A percentile compares a stretch with the other conserved stretches of the same genome.
phyloP scores from a whole-genome alignment of 2,888 invertebrate species.

The Hirtodrosophila alboralis region DNA sequence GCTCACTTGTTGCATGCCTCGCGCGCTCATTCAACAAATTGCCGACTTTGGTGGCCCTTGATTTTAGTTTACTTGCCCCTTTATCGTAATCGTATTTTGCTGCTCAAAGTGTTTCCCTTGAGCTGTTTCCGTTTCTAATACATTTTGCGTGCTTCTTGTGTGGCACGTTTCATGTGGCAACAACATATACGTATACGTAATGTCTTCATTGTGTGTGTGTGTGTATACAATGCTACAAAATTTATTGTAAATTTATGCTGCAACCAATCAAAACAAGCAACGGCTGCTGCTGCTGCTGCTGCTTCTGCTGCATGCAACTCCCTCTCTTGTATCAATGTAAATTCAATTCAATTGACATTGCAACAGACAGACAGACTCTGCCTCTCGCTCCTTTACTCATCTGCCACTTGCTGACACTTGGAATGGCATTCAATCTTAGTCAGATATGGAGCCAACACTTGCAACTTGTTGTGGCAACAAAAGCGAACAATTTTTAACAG shows the following conservation, averaged over 20 bases:
- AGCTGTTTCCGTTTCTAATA: conserved; percentile 77
- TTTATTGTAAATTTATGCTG: conserved; percentile 69
- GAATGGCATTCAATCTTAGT: conserved; percentile 53
- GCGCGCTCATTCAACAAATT: conserved; percentile 65
- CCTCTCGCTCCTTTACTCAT: background rate
- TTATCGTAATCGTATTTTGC: conserved; percentile 70
- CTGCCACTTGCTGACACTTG: conserved; percentile 11
- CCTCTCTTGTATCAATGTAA: conserved; percentile 44
- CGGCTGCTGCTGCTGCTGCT: conserved; percentile 33
- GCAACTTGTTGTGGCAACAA: conserved; percentile 30
- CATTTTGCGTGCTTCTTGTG: conserved; percentile 63
- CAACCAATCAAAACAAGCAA: conserved; percentile 57
- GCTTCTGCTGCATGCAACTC: no score
- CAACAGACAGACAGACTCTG: conserved; percentile 25
- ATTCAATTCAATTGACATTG: conserved; percentile 62
- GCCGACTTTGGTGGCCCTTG: conserved; percentile 33
- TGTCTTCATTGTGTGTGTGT: conserved; percentile 70
- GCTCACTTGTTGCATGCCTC: conserved; percentile 64
- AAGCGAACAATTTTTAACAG: conserved; percentile 29
- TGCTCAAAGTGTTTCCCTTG: conserved; percentile 74
- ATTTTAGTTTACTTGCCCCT: conserved; percentile 36
- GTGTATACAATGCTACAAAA: conserved; percentile 60
- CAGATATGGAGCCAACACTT: conserved; percentile 28
- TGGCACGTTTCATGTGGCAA: conserved; percentile 39
- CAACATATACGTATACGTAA: conserved; percentile 73